These are phyloP conservation scores for Avahi laniger DNA, from an alignment of 2,797 vertebrate genomes.

Conservation along the genomic window DNA sequence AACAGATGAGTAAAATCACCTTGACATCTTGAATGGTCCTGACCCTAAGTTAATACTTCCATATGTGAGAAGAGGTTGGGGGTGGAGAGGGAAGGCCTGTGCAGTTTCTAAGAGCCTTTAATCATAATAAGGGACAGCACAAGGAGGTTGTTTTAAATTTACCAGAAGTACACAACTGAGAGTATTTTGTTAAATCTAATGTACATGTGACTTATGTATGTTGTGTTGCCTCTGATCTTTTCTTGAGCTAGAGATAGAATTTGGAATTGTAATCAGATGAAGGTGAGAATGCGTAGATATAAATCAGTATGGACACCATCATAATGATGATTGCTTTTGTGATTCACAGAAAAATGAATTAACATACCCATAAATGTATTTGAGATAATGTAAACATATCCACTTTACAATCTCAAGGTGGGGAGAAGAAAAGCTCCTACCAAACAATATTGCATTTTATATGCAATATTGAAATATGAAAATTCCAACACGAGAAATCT, in stretches of 20 bases:
- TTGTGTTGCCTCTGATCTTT: neutral
- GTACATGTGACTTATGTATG: neutral
- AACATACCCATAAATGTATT: neutral
- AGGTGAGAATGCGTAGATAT: neutral
- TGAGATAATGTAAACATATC: neutral
- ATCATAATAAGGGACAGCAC: conserved; percentile 55
- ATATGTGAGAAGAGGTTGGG: conserved; percentile 36
- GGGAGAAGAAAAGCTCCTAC: neutral
- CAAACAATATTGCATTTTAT: neutral
- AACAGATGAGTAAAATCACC: conserved; percentile 71
- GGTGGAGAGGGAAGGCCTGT: neutral
- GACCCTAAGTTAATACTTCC: conserved; percentile 65
- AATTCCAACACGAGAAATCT: neutral
- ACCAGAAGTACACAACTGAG: neutral
- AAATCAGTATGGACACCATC: neutral
- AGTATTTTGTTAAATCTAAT: neutral
- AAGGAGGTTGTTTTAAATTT: neutral
- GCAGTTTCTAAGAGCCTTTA: conserved; percentile 40
- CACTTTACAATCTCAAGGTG: neutral
- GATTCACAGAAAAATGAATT: conserved; percentile 8
- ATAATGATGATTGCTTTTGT: neutral
- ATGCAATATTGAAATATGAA: too few species aligned
- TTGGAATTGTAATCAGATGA: conserved; percentile 4
- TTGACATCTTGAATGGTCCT: conserved; percentile 47
- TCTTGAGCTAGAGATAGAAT: neutral